phyloP scores from a whole-genome alignment of 1,140 invertebrate genomes.

The Pachyrhynchus sulphureomaculatus region DNA sequence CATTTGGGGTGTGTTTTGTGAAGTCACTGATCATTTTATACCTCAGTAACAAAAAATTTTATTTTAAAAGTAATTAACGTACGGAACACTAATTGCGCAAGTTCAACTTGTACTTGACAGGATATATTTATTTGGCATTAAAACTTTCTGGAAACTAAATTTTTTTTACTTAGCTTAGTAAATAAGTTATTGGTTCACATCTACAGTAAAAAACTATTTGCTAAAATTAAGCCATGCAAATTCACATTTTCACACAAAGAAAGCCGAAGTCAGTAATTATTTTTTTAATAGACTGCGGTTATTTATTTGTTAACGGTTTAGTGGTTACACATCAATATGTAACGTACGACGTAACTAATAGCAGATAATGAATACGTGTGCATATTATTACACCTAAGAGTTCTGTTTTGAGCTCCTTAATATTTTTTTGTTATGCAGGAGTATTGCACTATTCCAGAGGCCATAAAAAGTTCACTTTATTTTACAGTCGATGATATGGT shows the following conservation, averaged over 20 bases:
- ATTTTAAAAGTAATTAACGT: too few species aligned
- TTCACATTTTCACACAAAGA: slow-evolving; percentile 23
- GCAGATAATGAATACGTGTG: slow-evolving; percentile 40
- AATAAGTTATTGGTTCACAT: too few species aligned
- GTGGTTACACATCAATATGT: slow-evolving; percentile 25
- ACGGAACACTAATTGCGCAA: too few species aligned
- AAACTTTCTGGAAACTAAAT: too few species aligned
- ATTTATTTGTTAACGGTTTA: too few species aligned
- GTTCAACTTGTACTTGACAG: too few species aligned
- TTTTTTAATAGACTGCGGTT: slow-evolving; percentile 20
- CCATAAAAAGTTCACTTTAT: slow-evolving; percentile 18
- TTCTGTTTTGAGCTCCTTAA: slow-evolving; percentile 1
- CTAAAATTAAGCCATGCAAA: slow-evolving; percentile 10
- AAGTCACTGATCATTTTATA: too few species aligned
- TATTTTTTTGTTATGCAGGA: neutral
- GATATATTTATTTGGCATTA: too few species aligned
- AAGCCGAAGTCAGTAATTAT: slow-evolving; percentile 39
- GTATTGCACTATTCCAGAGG: slow-evolving; percentile 4
- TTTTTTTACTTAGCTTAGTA: too few species aligned
- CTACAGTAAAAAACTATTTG: neutral
- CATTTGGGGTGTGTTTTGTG: too few species aligned
- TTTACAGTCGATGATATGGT: too few species aligned
- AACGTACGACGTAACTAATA: slow-evolving; percentile 43
- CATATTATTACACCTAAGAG: slow-evolving; percentile 12
- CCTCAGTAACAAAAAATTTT: too few species aligned